Evolutionary conservation across 1,140 invertebrate genomes (phyloP).

Genomic region (Chymomyza costata): DNA sequence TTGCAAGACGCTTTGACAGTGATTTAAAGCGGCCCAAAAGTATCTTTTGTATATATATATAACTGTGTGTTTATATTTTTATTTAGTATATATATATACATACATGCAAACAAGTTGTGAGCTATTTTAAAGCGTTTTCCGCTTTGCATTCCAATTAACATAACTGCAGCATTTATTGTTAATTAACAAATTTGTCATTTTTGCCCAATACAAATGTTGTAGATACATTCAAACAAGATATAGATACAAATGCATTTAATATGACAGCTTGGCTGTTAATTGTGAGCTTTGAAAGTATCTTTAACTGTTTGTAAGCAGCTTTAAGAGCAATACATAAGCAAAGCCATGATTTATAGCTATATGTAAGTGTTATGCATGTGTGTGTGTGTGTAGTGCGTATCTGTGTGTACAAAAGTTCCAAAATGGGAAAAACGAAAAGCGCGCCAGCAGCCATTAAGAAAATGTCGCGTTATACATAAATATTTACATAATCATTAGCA

Average conservation of each 20-base stretch:
- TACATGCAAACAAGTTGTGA: background rate
- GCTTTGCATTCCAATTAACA: conserved; percentile 6
- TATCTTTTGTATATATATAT: too few relatives aligned
- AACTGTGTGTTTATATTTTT: too few relatives aligned
- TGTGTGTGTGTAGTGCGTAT: too few relatives aligned
- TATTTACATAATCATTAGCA: conserved; percentile 15
- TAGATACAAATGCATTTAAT: too few relatives aligned
- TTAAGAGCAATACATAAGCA: too few relatives aligned
- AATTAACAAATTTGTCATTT: conserved; percentile 64
- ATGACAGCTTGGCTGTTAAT: too few relatives aligned
- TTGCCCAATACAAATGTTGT: conserved; percentile 15
- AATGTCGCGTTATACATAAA: conserved; percentile 24
- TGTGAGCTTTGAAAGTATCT: too few relatives aligned
- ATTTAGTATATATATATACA: background rate
- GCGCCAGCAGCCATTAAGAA: conserved; percentile 24
- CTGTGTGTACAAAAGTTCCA: conserved; percentile 2
- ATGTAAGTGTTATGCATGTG: too few relatives aligned
- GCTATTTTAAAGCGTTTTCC: conserved; percentile 11
- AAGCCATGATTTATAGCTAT: too few relatives aligned
- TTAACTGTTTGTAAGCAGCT: too few relatives aligned
- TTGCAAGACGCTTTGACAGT: too few relatives aligned
- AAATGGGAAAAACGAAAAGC: conserved; percentile 27
- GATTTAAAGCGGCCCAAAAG: too few relatives aligned
- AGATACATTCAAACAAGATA: background rate
- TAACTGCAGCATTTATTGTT: conserved; percentile 50